Evolutionary conservation across 2,797 vertebrate genomes (phyloP).

Genomic region (Ctenosaura bakeri): DNA sequence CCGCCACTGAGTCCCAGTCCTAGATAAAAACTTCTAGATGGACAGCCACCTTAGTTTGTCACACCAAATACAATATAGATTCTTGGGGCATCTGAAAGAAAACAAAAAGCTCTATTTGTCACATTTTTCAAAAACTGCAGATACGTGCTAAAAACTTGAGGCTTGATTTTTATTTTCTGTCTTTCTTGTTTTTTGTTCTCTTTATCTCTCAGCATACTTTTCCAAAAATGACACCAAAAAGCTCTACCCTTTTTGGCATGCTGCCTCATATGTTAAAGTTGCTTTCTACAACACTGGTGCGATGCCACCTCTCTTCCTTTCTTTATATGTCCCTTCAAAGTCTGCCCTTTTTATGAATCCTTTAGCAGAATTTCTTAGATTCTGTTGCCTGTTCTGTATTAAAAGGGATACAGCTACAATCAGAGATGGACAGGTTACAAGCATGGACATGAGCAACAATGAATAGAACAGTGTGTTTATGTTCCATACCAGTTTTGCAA

Average conservation of each 20-base stretch:
- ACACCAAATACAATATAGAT: background rate
- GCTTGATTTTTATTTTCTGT: background rate
- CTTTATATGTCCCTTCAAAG: background rate
- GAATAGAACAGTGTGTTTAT: background rate
- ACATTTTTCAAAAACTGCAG: background rate
- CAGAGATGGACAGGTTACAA: background rate
- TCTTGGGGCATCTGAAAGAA: background rate
- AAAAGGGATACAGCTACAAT: background rate
- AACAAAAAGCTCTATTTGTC: background rate
- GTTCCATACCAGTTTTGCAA: background rate
- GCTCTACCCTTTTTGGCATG: background rate
- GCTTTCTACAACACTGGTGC: too few relatives aligned
- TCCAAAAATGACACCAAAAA: background rate
- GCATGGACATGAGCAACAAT: background rate
- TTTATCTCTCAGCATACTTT: background rate
- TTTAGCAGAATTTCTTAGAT: background rate
- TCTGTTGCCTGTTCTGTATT: background rate
- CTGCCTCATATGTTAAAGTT: background rate
- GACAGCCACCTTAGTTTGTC: background rate
- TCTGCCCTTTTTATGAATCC: background rate
- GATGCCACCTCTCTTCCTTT: background rate
- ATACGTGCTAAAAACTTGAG: background rate
- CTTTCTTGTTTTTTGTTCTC: background rate
- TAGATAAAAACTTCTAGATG: too few relatives aligned
- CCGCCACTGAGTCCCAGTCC: too few relatives aligned